These are phyloP conservation scores for Equus quagga DNA, from an alignment of 2,113 vertebrate species.

Conservation along the genomic window DNA sequence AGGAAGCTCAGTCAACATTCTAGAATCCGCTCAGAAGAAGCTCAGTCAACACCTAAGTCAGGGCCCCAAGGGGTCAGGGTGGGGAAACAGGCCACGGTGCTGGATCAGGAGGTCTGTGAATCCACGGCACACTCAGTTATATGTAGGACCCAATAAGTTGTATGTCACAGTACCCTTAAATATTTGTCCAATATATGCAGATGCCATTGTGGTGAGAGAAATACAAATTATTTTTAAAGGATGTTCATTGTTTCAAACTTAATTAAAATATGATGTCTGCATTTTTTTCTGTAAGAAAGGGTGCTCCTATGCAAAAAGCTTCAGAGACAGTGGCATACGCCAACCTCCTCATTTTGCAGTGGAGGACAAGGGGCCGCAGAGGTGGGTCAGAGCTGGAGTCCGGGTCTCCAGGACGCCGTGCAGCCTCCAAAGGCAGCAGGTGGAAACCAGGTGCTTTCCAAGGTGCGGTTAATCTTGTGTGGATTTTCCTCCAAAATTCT, in stretches of 20 bases:
- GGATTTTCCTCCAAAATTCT: neutral
- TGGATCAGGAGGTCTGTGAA: accelerated
- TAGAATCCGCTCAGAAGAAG: neutral
- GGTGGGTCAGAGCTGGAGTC: no score
- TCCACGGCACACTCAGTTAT: accelerated
- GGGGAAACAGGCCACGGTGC: accelerated
- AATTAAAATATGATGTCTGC: accelerated
- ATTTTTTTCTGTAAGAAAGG: neutral
- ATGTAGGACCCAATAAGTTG: accelerated
- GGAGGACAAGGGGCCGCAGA: neutral
- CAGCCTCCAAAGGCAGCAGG: accelerated
- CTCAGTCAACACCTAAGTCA: neutral
- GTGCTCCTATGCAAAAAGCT: accelerated
- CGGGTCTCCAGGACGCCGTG: accelerated
- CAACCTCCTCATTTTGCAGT: accelerated
- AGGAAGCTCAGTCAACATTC: neutral
- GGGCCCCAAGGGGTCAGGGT: neutral
- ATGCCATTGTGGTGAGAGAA: accelerated
- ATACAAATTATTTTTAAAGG: no score
- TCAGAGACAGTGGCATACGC: neutral
- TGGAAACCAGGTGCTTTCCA: neutral
- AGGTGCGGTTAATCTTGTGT: neutral
- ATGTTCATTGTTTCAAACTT: accelerated
- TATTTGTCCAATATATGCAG: accelerated
- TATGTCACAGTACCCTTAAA: accelerated